These are phyloP conservation scores for Oncorhynchus nerka DNA, from an alignment of 2,113 vertebrate species.

Conservation along the genomic window DNA sequence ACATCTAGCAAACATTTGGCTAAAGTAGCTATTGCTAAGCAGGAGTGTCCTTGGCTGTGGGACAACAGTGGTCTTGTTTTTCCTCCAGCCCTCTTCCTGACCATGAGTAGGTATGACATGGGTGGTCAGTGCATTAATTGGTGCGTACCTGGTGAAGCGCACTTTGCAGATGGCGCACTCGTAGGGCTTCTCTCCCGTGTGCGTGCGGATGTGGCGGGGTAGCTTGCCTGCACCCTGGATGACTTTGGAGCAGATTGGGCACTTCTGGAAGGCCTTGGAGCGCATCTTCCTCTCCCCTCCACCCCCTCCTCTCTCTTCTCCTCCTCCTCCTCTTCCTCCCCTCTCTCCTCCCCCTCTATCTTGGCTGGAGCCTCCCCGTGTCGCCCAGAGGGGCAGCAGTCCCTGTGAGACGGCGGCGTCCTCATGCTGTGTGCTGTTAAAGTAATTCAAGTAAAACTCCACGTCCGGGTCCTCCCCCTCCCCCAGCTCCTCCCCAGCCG, in stretches of 20 bases:
- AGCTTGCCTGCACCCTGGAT: conserved; percentile 91
- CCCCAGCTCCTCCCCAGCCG: conserved; percentile 75
- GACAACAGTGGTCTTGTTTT: conserved; percentile 30
- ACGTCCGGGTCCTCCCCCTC: conserved; percentile 88
- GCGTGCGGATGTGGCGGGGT: conserved; percentile 96
- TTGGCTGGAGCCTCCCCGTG: conserved; percentile 69
- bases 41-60: conserved; percentile 50
- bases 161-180: conserved; percentile 93
- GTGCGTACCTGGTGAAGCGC: conserved; percentile 81
- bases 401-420: conserved; percentile 78
- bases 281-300: conserved; percentile 91
- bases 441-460: conserved; percentile 99
- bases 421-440: conserved; percentile 81
- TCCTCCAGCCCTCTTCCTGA: conserved; percentile 46
- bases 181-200: conserved; percentile 98
- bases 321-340: conserved; percentile 30
- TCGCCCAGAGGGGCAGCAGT: conserved; percentile 84
- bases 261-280: conserved; percentile 99
- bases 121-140: conserved; percentile 57
- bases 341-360: conserved; percentile 33
- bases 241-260: conserved; percentile 98
- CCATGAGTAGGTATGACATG: conserved; percentile 62
- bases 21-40: conserved; percentile 45
- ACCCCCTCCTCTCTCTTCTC: conserved; percentile 25
- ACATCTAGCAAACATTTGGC: background rate